phyloP scores from a whole-genome alignment of 2,113 vertebrate genomes.

The Anolis carolinensis region DNA sequence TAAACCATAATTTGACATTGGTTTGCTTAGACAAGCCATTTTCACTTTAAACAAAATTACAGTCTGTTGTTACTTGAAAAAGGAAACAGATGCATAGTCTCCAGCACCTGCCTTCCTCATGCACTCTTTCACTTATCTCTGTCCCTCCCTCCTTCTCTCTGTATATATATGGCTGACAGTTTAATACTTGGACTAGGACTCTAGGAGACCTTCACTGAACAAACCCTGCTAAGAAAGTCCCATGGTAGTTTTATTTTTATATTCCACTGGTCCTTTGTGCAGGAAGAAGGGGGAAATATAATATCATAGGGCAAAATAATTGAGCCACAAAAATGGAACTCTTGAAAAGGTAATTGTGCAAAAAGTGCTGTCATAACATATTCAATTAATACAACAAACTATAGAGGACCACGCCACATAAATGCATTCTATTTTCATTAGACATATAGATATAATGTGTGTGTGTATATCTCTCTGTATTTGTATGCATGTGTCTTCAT shows the following conservation, averaged over 20 bases:
- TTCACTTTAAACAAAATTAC: background rate
- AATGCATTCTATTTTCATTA: background rate
- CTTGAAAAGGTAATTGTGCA: background rate
- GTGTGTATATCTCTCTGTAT: no score
- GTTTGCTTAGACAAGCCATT: background rate
- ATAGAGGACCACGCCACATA: background rate
- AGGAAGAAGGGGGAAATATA: background rate
- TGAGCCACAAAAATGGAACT: background rate
- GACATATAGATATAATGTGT: background rate
- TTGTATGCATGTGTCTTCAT: no score
- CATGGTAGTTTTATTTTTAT: no score
- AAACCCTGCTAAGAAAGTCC: no score
- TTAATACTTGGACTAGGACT: background rate
- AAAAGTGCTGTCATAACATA: background rate
- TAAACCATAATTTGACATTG: background rate
- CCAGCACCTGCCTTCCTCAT: background rate
- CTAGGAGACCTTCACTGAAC: no score
- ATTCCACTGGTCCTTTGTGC: background rate
- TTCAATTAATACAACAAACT: background rate
- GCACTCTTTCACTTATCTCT: background rate
- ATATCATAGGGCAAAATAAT: background rate
- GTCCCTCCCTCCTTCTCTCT: no score
- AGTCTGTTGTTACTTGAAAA: background rate
- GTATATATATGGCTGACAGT: background rate
- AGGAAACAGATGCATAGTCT: background rate